Evolutionary conservation across 1,140 invertebrate genomes (phyloP).

Genomic region (Mylabris phalerata): DNA sequence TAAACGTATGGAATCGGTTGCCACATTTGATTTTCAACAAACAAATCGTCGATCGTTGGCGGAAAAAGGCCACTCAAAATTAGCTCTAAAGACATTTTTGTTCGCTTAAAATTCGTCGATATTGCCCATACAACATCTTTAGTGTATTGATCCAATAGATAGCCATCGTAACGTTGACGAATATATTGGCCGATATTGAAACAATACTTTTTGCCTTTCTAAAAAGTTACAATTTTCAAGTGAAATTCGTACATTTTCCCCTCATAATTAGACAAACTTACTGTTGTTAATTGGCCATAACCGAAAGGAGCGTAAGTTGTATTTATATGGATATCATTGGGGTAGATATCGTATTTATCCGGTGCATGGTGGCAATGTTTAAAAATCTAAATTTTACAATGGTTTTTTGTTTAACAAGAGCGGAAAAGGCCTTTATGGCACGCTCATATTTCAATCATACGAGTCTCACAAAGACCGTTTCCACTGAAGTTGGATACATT

Average conservation of each 20-base stretch:
- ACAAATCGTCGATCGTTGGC: conserved; percentile 38
- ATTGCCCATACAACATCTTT: conserved; percentile 48
- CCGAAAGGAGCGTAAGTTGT: conserved; percentile 12
- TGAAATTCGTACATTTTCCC: neutral
- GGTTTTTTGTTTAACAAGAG: too few species aligned
- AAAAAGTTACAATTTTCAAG: neutral
- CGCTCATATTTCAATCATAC: too few species aligned
- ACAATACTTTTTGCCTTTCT: conserved; percentile 40
- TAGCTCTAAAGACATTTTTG: conserved; percentile 51
- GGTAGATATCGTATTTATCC: too few species aligned
- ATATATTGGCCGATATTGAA: conserved; percentile 57
- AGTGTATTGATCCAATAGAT: conserved; percentile 44
- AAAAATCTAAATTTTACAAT: neutral
- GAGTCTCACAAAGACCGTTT: too few species aligned
- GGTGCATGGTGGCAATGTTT: too few species aligned
- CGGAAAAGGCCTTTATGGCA: too few species aligned
- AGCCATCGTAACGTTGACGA: conserved; percentile 52
- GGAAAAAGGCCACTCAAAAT: conserved; percentile 50
- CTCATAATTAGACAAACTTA: conserved; percentile 2
- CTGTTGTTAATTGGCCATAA: conserved; percentile 17
- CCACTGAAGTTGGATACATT: too few species aligned
- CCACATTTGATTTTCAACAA: conserved; percentile 48
- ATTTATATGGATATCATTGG: neutral
- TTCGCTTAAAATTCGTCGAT: conserved; percentile 45
- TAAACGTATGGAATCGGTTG: conserved; percentile 48